phyloP scores from a whole-genome alignment of 2,113 vertebrate species.

The Cololabis saira region DNA sequence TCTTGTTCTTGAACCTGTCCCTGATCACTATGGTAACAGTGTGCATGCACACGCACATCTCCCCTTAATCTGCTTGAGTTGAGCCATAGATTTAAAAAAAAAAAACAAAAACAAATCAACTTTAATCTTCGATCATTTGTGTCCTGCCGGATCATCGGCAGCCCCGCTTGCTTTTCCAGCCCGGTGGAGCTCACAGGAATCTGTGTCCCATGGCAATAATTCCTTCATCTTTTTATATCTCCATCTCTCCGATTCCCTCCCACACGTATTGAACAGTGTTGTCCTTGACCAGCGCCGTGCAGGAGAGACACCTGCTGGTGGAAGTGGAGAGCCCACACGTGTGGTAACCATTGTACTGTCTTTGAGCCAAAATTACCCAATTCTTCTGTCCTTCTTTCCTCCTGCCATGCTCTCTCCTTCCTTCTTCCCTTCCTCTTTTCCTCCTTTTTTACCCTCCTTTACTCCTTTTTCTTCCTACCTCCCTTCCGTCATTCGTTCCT shows the following conservation, averaged over 20 bases:
- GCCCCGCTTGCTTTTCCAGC: conserved; percentile 41
- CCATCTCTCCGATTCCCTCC: conserved; percentile 36
- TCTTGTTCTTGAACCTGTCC: conserved; percentile 5
- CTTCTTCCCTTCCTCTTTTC: no score
- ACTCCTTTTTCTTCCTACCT: no score
- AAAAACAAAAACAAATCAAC: no score
- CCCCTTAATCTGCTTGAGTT: conserved; percentile 48
- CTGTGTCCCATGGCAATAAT: conserved; percentile 16
- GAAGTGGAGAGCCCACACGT: conserved; percentile 1
- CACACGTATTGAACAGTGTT: conserved; percentile 20
- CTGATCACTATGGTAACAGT: conserved; percentile 66
- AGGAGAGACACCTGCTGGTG: conserved; percentile 70
- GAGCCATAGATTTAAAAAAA: conserved; percentile 49
- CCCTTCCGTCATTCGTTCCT: no score
- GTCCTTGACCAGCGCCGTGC: conserved; percentile 4
- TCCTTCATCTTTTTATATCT: conserved; percentile 59
- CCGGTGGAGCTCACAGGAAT: background rate
- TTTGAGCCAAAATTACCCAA: no score
- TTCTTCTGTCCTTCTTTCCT: no score
- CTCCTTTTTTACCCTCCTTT: no score
- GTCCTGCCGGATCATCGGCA: conserved; percentile 55
- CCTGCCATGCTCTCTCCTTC: no score
- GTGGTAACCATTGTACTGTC: no score
- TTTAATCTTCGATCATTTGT: conserved; percentile 68
- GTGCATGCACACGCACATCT: background rate